phyloP scores from a whole-genome alignment of 2,888 invertebrate genomes.

The Macrosiphum euphorbiae region DNA sequence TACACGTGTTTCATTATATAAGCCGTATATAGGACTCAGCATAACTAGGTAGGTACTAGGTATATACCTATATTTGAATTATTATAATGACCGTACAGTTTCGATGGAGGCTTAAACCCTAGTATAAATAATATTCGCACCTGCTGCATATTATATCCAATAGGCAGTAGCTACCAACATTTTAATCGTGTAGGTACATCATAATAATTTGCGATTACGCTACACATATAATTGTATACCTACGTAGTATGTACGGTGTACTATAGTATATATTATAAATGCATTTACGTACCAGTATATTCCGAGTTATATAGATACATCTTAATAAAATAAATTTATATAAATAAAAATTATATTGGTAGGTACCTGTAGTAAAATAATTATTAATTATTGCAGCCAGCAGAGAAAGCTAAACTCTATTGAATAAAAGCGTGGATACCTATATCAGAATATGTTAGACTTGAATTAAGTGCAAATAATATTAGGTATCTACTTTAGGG shows the following conservation, averaged over 20 bases:
- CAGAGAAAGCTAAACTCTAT: background rate
- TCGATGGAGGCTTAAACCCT: background rate
- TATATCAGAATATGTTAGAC: background rate
- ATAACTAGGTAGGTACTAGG: background rate
- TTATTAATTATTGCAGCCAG: background rate
- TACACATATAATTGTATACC: background rate
- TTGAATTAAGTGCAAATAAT: background rate
- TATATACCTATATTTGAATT: background rate
- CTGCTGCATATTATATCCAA: background rate
- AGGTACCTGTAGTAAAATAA: background rate
- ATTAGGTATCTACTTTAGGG: background rate
- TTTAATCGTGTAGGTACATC: background rate
- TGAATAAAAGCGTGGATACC: background rate
- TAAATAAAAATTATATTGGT: background rate
- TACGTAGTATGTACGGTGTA: background rate
- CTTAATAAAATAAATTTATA: background rate
- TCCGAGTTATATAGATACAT: background rate
- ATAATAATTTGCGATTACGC: background rate
- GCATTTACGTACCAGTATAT: background rate
- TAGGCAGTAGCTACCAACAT: background rate
- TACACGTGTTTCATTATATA: background rate
- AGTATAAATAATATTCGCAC: background rate
- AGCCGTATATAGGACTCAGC: background rate
- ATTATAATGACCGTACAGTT: background rate
- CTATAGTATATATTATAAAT: background rate